A percentile compares a stretch with the other conserved stretches of the same genome.
Conservation (phyloP, 2,888 invertebrate species). For the Eupeodes luniger region DNA sequence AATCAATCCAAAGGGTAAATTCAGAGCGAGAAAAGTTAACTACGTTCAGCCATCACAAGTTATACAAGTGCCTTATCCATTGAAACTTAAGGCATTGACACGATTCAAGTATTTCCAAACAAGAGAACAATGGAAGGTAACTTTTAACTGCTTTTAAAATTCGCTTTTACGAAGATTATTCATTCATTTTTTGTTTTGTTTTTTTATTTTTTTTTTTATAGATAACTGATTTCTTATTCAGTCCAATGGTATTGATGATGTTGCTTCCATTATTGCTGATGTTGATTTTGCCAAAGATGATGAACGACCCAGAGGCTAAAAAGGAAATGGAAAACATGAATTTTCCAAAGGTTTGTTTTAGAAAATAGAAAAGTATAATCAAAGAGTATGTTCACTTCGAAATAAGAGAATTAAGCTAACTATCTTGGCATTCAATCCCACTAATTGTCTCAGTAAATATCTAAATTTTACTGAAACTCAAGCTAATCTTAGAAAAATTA, state of each 20-base stretch:
- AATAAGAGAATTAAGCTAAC: no score
- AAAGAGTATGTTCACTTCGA: no score
- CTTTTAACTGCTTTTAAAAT: background rate
- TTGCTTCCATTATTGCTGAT: conserved; percentile 94
- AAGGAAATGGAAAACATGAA: conserved; percentile 97
- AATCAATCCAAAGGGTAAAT: conserved; percentile 98
- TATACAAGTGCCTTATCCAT: conserved; percentile 95
- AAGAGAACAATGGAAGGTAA: conserved; percentile 95
- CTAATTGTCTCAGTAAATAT: no score
- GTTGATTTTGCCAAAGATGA: conserved; percentile 97
- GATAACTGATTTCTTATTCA: conserved; percentile 97
- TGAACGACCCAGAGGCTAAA: conserved; percentile 99
- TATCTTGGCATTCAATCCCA: no score
- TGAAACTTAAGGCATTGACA: conserved; percentile 93
- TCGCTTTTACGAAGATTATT: background rate
- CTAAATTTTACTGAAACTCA: no score
- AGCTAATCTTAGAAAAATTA: no score
- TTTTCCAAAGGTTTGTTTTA: conserved; percentile 82
- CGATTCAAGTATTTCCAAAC: conserved; percentile 95
- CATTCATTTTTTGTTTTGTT: background rate
- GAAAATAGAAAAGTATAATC: background rate
- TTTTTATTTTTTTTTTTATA: conserved; percentile 53
- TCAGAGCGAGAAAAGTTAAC: conserved; percentile 96
- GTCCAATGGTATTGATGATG: conserved; percentile 99
- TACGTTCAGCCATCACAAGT: conserved; percentile 96